These are phyloP conservation scores for Catharus ustulatus DNA, from an alignment of 2,797 vertebrate species.

Conservation along the genomic window DNA sequence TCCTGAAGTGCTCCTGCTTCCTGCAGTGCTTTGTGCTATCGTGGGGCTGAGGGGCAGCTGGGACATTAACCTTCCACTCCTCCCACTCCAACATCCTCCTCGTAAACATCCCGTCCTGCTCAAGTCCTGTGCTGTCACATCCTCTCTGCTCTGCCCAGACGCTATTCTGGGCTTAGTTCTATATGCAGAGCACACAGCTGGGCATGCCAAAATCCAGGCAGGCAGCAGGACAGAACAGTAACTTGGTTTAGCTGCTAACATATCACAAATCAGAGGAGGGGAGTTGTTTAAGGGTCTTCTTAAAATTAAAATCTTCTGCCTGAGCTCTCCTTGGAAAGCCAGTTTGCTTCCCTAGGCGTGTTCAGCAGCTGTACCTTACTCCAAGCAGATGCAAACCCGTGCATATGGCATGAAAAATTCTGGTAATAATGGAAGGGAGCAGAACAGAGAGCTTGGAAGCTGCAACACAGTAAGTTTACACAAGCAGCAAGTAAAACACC, in stretches of 20 bases:
- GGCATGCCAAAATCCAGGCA: background rate
- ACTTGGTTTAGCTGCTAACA: background rate
- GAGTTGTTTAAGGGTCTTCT: background rate
- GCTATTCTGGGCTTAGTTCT: background rate
- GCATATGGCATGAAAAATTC: background rate
- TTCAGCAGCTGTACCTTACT: background rate
- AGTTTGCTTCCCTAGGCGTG: background rate
- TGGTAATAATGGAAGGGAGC: background rate
- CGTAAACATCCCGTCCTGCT: background rate
- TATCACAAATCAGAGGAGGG: background rate
- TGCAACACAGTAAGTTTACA: background rate
- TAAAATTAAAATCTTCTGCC: background rate
- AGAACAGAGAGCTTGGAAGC: background rate
- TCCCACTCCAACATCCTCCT: background rate
- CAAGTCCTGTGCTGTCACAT: background rate
- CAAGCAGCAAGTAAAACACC: constrained; percentile 20
- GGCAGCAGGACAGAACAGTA: background rate
- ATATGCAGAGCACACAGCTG: background rate
- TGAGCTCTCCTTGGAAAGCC: background rate
- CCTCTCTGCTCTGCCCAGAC: background rate
- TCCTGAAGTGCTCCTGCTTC: background rate
- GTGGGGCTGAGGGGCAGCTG: background rate
- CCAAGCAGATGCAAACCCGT: background rate
- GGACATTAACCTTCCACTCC: background rate
- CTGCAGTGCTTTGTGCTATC: background rate